Base-by-base conservation (phyloP, 2,888 invertebrate species). In the Apamea anceps region DNA sequence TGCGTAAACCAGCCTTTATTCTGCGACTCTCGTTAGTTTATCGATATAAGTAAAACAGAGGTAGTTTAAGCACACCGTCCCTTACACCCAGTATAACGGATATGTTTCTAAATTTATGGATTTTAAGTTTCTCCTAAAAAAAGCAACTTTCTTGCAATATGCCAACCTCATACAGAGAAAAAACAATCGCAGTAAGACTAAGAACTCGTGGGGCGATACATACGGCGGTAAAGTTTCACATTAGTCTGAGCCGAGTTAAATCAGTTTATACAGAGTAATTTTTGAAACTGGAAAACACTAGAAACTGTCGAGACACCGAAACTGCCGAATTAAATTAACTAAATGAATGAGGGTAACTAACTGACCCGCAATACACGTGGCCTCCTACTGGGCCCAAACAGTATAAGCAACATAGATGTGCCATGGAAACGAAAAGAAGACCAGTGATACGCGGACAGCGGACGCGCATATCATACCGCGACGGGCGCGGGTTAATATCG, bases 1-100 rank as follows among this genome's bases (percentile, higher is more conserved):
- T 57, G 21, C 8, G 12, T 28, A 67, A 48, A 48, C 18, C 37
- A 80, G 18, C 2, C 28, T 51, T 37, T 37, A 37, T 21, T 37
- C 12, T 67, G 18, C 5, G 21, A 80, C 18, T 80, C 32, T 37
- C 18, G 10, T 48, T 70, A 37, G 8, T 37, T 70, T 15, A 18
- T 42, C 13, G 10, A 37, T 32, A 42, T 37, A 15, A 45, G 21
- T 12, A 63, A 45, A 81, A 45, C 42, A 72, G 28, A 81, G 10
- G 7, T 28, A 32, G 13, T 73, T 73, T 65, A 25, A 48, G 7
- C 48, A 82, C 65, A 80, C 77, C 48, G 10, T 83, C 65, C 37
- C 65, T 80, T 77, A 66, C 77, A 80, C 65, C 57, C 25, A 32
- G 37, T 66, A 32, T 37, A 37, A 18, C 37, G 32, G 51, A 70